Evolutionary conservation across 2,888 invertebrate species (phyloP).

Genomic region (Dynastes grantii): DNA sequence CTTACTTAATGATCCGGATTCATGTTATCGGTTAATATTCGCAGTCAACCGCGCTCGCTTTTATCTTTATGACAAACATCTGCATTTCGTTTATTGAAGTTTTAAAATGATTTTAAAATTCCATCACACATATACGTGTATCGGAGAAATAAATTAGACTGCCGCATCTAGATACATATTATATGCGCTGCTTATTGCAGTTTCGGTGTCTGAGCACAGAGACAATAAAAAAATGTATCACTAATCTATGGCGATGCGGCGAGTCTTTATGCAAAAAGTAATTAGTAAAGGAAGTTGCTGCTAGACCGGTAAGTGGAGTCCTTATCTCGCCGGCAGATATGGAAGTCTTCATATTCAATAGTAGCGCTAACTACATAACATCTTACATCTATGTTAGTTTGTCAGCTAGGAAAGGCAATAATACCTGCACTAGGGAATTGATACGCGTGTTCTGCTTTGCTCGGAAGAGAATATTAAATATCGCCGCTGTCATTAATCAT

Average conservation of each 20-base stretch:
- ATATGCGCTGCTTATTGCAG: neutral
- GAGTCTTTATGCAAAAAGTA: slow-evolving; percentile 53
- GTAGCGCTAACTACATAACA: slow-evolving; percentile 59
- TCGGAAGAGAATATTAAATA: slow-evolving; percentile 29
- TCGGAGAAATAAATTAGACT: slow-evolving; percentile 23
- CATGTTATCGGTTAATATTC: neutral
- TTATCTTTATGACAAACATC: neutral
- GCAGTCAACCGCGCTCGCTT: neutral
- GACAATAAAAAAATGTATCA: slow-evolving; percentile 30
- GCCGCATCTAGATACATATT: slow-evolving; percentile 16
- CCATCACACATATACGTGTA: slow-evolving; percentile 6
- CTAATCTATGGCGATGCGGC: slow-evolving; percentile 31
- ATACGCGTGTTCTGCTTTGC: slow-evolving; percentile 16
- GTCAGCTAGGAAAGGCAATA: slow-evolving; percentile 16
- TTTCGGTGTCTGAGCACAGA: slow-evolving; percentile 24
- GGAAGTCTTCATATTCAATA: slow-evolving; percentile 62
- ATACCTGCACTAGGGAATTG: slow-evolving; percentile 8
- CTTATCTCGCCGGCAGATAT: slow-evolving; percentile 58
- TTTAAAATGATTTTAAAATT: neutral
- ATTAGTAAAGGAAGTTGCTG: slow-evolving; percentile 63
- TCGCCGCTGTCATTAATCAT: slow-evolving; percentile 43
- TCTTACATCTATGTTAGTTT: slow-evolving; percentile 60
- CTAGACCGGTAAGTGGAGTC: slow-evolving; percentile 61
- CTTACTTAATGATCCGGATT: neutral
- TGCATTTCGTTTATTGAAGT: neutral